phyloP scores from a whole-genome alignment of 2,888 invertebrate species.

The Leptodirus hochenwartii region DNA sequence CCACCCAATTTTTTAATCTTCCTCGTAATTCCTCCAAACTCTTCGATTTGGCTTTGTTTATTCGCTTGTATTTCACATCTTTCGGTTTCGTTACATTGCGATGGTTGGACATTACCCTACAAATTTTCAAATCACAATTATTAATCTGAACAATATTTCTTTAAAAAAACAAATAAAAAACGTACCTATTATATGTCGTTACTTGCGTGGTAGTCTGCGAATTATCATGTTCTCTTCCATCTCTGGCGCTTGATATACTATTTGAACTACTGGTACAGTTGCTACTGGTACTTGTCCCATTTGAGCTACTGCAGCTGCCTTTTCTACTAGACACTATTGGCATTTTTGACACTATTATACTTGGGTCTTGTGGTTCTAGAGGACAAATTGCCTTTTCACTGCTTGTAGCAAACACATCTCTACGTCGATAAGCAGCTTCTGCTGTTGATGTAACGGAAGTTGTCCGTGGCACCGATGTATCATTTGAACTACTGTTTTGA shows the following conservation, averaged over 20 bases:
- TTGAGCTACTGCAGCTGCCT: slow-evolving; percentile 15
- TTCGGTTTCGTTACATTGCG: slow-evolving; percentile 79
- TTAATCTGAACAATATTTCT: too few species aligned
- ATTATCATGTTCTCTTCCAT: slow-evolving; percentile 16
- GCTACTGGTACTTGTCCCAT: slow-evolving; percentile 17
- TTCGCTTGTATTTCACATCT: slow-evolving; percentile 79
- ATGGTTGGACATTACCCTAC: slow-evolving; percentile 84
- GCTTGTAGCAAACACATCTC: slow-evolving; percentile 25
- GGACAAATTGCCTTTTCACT: slow-evolving; percentile 16
- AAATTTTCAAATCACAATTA: too few species aligned
- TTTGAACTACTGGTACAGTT: slow-evolving; percentile 17
- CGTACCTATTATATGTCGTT: slow-evolving; percentile 45
- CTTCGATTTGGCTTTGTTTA: slow-evolving; percentile 80
- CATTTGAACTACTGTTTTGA: slow-evolving; percentile 7
- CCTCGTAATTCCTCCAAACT: slow-evolving; percentile 71
- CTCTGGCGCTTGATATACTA: slow-evolving; percentile 4
- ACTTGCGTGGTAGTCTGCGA: slow-evolving; percentile 29
- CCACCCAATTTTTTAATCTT: slow-evolving; percentile 69
- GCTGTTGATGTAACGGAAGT: too few species aligned
- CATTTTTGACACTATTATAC: slow-evolving; percentile 10
- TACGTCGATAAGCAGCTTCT: slow-evolving; percentile 32
- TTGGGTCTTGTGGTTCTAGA: slow-evolving; percentile 5
- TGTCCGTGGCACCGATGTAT: slow-evolving; percentile 8
- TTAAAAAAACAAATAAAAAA: too few species aligned
- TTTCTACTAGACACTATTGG: slow-evolving; percentile 5